Conservation (phyloP, 2,888 invertebrate species). For the Acleris sparsana region DNA sequence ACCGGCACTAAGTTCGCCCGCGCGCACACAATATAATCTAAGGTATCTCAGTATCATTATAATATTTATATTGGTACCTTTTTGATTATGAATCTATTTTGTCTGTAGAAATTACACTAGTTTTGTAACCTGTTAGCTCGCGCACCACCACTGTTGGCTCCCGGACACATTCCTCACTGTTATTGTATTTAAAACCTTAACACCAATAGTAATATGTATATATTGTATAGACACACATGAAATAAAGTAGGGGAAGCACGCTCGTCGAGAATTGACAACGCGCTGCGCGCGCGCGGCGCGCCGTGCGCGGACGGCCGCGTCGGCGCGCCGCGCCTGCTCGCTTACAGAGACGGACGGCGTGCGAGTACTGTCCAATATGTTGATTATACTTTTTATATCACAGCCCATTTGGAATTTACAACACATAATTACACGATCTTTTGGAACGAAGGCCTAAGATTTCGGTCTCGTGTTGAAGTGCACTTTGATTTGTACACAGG, state of each 20-base stretch:
- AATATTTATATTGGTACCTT: conserved; percentile 88
- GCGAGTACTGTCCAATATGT: conserved; percentile 85
- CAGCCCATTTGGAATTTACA: conserved; percentile 92
- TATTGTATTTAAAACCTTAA: conserved; percentile 78
- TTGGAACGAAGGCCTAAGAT: conserved; percentile 76
- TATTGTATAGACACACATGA: conserved; percentile 70
- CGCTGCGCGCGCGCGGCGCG: conserved; percentile 40
- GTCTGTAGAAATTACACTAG: conserved; percentile 84
- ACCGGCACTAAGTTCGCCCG: conserved; percentile 38
- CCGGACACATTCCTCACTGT: conserved; percentile 64
- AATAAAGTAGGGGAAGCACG: conserved; percentile 70
- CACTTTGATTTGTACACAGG: conserved; percentile 83
- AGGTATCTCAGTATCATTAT: conserved; percentile 73
- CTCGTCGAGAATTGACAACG: conserved; percentile 76
- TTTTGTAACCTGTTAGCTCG: conserved; percentile 62
- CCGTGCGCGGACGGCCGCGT: conserved; percentile 3
- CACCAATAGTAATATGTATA: conserved; percentile 72
- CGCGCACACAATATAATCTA: conserved; percentile 60
- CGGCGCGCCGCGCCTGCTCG: conserved; percentile 8
- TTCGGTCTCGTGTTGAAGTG: conserved; percentile 76
- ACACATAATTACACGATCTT: conserved; percentile 80
- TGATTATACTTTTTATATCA: conserved; percentile 87
- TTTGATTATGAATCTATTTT: conserved; percentile 86
- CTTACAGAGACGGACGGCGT: conserved; percentile 86
- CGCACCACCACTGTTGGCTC: conserved; percentile 75